Evolutionary conservation across 2,797 vertebrate species (phyloP).

Genomic region (Carapus acus): DNA sequence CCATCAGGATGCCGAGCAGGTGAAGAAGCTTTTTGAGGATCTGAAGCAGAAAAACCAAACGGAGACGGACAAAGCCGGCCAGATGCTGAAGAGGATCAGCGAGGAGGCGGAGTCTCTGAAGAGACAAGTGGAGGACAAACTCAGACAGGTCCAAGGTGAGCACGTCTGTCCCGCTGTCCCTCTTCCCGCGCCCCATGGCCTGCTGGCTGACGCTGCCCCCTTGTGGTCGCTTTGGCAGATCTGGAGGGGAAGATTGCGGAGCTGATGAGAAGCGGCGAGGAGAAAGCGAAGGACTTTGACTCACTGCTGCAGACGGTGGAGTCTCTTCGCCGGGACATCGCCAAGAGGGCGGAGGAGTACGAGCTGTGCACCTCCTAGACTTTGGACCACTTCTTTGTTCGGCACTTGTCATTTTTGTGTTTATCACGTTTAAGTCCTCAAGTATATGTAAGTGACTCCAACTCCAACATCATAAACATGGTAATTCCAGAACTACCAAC

Average conservation of each 20-base stretch:
- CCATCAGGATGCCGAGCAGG: slow-evolving; percentile 67
- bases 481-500: too few relatives aligned
- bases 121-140: slow-evolving; percentile 71
- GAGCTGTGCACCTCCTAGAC: slow-evolving; percentile 15
- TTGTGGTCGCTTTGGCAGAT: slow-evolving; percentile 76
- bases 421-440: too few relatives aligned
- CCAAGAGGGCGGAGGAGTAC: slow-evolving; percentile 60
- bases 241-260: slow-evolving; percentile 78
- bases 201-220: too few relatives aligned
- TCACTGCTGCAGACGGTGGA: slow-evolving; percentile 66
- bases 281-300: slow-evolving; percentile 72
- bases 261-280: slow-evolving; percentile 66
- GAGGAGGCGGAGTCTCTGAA: slow-evolving; percentile 69
- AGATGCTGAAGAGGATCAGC: slow-evolving; percentile 70
- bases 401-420: too few relatives aligned
- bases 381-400: too few relatives aligned
- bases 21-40: slow-evolving; percentile 63
- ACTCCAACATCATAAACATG: too few relatives aligned
- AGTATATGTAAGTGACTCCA: too few relatives aligned
- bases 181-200: too few relatives aligned
- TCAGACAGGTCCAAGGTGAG: slow-evolving; percentile 73
- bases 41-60: slow-evolving; percentile 65
- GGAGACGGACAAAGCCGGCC: slow-evolving; percentile 49
- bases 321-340: slow-evolving; percentile 71
- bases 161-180: neutral